Evolutionary conservation across 2,113 vertebrate species (phyloP).

Genomic region (Cavia aperea): DNA sequence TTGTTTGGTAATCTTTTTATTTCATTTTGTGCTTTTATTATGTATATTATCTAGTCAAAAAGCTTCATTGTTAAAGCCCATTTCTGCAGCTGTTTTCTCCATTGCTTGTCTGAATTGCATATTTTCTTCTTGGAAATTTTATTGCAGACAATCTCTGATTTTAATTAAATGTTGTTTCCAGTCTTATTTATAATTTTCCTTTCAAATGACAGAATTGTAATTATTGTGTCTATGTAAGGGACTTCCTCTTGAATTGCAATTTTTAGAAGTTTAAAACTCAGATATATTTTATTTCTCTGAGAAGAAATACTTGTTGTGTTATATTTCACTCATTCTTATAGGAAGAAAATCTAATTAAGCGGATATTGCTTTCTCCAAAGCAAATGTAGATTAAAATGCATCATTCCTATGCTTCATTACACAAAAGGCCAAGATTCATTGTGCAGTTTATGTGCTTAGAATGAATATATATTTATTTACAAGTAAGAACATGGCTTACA

Average conservation of each 20-base stretch:
- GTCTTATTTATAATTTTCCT: conserved; percentile 54
- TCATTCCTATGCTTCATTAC: neutral
- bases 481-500: neutral
- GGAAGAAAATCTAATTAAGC: conserved; percentile 40
- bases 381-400: conserved; percentile 6
- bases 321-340: conserved; percentile 25
- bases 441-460: neutral
- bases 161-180: conserved; percentile 58
- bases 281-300: conserved; percentile 11
- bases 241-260: conserved; percentile 18
- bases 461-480: conserved; percentile 18
- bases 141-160: conserved; percentile 41
- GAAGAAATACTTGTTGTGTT: conserved; percentile 14
- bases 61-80: neutral
- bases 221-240: conserved; percentile 30
- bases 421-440: neutral
- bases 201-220: conserved; percentile 53
- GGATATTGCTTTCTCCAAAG: neutral
- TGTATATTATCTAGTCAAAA: neutral
- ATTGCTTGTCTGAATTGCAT: neutral
- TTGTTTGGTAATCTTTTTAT: neutral
- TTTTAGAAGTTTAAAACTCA: conserved; percentile 13
- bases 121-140: conserved; percentile 46
- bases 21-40: neutral
- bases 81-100: conserved; percentile 46